phyloP scores from a whole-genome alignment of 2,888 invertebrate genomes.

The Zaprionus bogoriensis region DNA sequence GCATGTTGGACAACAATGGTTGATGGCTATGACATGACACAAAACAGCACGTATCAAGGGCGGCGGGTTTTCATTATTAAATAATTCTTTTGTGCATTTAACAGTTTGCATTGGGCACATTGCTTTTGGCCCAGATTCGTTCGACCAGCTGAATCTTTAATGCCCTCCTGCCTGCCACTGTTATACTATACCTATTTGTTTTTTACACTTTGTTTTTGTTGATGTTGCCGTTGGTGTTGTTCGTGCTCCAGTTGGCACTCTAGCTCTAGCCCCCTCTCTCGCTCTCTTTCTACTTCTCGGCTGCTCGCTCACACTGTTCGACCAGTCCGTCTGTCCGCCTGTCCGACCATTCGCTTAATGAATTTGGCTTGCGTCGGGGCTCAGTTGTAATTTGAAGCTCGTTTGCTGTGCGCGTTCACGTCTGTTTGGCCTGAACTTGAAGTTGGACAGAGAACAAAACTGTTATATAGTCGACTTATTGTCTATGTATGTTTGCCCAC shows the following conservation, averaged over 20 bases:
- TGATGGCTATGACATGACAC: neutral
- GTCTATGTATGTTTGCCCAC: conserved; percentile 23
- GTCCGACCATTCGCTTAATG: conserved; percentile 55
- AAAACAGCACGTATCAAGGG: neutral
- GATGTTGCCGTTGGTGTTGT: conserved; percentile 26
- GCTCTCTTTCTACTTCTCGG: conserved; percentile 20
- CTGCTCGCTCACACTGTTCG: too few relatives aligned
- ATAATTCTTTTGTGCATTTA: conserved; percentile 33
- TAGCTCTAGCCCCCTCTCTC: conserved; percentile 6
- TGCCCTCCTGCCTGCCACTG: conserved; percentile 32
- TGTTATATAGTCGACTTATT: neutral
- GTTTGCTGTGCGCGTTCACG: conserved; percentile 69
- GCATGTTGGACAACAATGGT: too few relatives aligned
- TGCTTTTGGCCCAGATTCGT: conserved; percentile 34
- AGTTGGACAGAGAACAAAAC: conserved; percentile 42
- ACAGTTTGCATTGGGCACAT: conserved; percentile 35
- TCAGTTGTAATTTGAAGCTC: conserved; percentile 79
- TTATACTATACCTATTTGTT: conserved; percentile 1
- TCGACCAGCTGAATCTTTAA: conserved; percentile 59
- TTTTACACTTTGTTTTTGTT: neutral
- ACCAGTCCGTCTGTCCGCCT: neutral
- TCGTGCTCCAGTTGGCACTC: conserved; percentile 70
- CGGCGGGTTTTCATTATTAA: conserved; percentile 32
- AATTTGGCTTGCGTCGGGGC: conserved; percentile 48
- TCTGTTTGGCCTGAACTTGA: conserved; percentile 71